Percentiles rank a stretch among this genome's conserved stretches.
phyloP scores from a whole-genome alignment of 2,797 vertebrate species.

The Monodelphis domestica region DNA sequence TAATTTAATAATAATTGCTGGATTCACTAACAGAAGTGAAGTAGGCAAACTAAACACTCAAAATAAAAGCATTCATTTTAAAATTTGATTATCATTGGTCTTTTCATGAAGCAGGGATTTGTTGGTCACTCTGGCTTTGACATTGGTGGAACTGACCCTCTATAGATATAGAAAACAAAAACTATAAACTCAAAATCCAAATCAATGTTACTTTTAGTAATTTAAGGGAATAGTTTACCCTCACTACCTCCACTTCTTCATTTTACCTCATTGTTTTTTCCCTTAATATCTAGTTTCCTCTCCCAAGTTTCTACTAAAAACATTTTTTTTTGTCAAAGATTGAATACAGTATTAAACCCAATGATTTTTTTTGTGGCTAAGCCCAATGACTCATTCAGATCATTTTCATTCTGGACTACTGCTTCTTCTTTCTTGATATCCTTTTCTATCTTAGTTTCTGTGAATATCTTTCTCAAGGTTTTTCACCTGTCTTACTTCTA shows the following conservation, averaged over 20 bases:
- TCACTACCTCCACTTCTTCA: neutral
- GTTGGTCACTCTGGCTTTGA: neutral
- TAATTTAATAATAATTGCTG: too few species aligned
- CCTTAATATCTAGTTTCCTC: neutral
- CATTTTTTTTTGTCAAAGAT: neutral
- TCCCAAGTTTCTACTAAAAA: neutral
- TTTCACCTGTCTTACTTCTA: neutral
- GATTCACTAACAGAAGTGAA: neutral
- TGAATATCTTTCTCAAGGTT: neutral
- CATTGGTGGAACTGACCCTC: neutral
- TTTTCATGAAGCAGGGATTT: neutral
- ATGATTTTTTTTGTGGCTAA: neutral
- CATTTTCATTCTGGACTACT: neutral
- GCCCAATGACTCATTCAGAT: too few species aligned
- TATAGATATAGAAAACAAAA: neutral
- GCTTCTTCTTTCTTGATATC: neutral
- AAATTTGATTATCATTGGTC: neutral
- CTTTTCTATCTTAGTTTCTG: neutral
- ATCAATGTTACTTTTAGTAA: neutral
- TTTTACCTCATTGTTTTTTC: neutral
- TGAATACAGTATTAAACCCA: neutral
- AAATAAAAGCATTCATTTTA: neutral
- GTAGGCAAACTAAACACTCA: neutral
- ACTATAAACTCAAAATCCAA: neutral
- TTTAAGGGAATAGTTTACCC: neutral